Evolutionary conservation across 2,797 vertebrate genomes (phyloP).

Genomic region (Syngnathus rostellatus): DNA sequence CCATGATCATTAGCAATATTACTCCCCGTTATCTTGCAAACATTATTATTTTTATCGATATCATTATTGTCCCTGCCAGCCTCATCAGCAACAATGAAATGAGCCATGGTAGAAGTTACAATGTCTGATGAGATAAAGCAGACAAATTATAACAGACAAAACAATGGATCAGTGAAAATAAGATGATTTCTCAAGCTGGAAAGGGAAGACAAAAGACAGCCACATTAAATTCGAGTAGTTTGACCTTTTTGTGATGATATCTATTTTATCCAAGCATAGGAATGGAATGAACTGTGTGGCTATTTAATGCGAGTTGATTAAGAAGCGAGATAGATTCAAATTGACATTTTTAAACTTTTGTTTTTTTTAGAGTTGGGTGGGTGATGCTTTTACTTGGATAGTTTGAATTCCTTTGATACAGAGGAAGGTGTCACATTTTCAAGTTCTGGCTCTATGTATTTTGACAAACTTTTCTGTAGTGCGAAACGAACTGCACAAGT

Average conservation of each 20-base stretch:
- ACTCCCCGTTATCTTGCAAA: constrained; percentile 33
- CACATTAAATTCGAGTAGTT: constrained; percentile 59
- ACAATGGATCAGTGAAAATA: constrained; percentile 40
- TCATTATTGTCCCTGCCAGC: constrained; percentile 31
- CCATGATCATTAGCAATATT: constrained; percentile 47
- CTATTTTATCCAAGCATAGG: background rate
- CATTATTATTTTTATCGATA: constrained; percentile 35
- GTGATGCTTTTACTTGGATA: constrained; percentile 39
- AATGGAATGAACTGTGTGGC: constrained; percentile 38
- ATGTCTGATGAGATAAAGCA: constrained; percentile 46
- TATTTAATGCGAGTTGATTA: constrained; percentile 69
- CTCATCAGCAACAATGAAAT: constrained; percentile 36
- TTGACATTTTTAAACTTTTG: constrained; percentile 66
- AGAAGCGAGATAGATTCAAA: constrained; percentile 46
- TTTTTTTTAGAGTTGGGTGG: constrained; percentile 58
- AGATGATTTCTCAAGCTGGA: constrained; percentile 43
- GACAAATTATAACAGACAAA: constrained; percentile 39
- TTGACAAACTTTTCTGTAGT: too few relatives aligned
- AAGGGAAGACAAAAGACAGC: constrained; percentile 32
- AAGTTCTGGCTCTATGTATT: too few relatives aligned
- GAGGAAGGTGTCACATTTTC: too few relatives aligned
- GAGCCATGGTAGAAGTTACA: constrained; percentile 28
- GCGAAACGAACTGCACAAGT: background rate
- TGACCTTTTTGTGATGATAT: constrained; percentile 49
- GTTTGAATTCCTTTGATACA: constrained; percentile 7